Evolutionary conservation across 1,140 invertebrate species (phyloP).

Genomic region (Aleiodes sp.): DNA sequence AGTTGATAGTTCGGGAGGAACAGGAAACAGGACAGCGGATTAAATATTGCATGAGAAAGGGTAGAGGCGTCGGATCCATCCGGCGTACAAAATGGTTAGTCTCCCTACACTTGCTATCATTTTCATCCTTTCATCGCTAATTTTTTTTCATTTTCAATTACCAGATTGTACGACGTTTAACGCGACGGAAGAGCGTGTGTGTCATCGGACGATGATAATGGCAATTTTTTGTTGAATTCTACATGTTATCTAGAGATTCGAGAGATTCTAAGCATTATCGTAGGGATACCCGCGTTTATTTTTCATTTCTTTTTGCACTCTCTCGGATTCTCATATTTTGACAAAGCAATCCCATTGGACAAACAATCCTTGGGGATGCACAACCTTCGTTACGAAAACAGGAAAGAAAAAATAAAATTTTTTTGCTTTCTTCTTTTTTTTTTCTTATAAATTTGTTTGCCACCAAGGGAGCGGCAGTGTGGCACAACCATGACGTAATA

Average conservation of each 20-base stretch:
- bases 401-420: conserved; percentile 22
- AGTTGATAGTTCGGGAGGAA: neutral
- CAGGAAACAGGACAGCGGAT: neutral
- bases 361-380: conserved; percentile 45
- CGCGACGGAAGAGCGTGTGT: conserved; percentile 27
- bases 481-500: conserved; percentile 58
- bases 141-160: neutral
- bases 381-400: conserved; percentile 63
- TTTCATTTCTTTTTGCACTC: neutral
- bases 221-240: conserved; percentile 9
- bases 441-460: conserved; percentile 32
- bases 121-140: neutral
- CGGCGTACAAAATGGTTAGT: conserved; percentile 5
- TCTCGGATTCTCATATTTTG: neutral
- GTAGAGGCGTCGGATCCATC: conserved; percentile 16
- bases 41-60: conserved; percentile 6
- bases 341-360: neutral
- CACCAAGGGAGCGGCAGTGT: conserved; percentile 49
- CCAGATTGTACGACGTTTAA: neutral
- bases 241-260: conserved; percentile 14
- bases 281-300: conserved; percentile 13
- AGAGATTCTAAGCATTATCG: conserved; percentile 3
- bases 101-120: too few species aligned
- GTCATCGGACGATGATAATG: conserved; percentile 21
- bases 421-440: neutral